Percentiles rank a stretch among this genome's conserved stretches.
Conservation (phyloP, 2,888 invertebrate species). For the Euzophera pinguis region DNA sequence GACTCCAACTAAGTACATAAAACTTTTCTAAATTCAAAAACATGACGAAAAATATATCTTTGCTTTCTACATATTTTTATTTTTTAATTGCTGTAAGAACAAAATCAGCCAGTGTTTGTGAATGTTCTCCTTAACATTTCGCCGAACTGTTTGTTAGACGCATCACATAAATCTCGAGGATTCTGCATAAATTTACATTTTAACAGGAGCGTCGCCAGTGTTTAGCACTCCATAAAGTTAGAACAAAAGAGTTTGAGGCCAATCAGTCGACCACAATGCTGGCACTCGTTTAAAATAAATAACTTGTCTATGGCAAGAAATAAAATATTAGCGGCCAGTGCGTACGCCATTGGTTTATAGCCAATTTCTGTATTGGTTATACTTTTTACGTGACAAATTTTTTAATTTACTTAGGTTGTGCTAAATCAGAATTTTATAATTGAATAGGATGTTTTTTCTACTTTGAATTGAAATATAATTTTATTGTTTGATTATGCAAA, state of each 20-base stretch:
- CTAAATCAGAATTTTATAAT: no score
- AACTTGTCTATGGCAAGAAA: constrained; percentile 19
- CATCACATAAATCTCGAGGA: constrained; percentile 54
- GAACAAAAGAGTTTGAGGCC: constrained; percentile 48
- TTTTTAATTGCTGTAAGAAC: neutral
- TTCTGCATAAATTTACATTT: constrained; percentile 67
- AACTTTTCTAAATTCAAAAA: no score
- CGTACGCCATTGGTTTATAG: constrained; percentile 10
- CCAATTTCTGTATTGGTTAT: neutral
- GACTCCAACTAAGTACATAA: no score
- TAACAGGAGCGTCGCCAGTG: constrained; percentile 44
- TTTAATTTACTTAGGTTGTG: neutral
- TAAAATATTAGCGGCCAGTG: constrained; percentile 15
- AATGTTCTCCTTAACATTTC: constrained; percentile 26
- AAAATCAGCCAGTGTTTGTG: neutral
- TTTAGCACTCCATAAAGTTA: constrained; percentile 59
- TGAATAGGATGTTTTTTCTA: no score
- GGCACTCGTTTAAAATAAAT: constrained; percentile 28
- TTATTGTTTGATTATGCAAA: no score
- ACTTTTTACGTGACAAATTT: neutral
- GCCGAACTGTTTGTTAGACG: constrained; percentile 39
- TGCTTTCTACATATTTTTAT: no score
- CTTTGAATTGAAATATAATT: no score
- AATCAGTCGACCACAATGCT: constrained; percentile 29
- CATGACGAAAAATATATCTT: no score